Base-by-base conservation (phyloP, 2,797 vertebrate genomes). In the Odontamblyopus lacepedii region DNA sequence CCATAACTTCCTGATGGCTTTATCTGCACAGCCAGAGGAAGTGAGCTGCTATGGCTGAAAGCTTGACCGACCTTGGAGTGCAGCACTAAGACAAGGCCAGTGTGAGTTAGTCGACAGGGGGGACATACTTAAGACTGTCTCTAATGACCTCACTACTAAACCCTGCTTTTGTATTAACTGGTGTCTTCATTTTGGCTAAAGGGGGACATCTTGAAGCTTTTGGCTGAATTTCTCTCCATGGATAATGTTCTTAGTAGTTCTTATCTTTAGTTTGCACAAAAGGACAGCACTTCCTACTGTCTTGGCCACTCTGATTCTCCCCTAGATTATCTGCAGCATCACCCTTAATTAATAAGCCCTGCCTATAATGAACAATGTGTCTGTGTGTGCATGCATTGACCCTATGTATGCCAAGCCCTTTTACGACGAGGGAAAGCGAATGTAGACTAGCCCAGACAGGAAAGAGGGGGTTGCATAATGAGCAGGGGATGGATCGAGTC, bases 61-160 rank as follows among this genome's bases (percentile, higher is more conserved):
- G 3, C 70, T 76, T 64, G 59, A 72, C 74, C 89, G 87, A 89
- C 90, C 89, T 91, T 89, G 87, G 87, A 72, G 82, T 38, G 67
- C 56, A 81, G 71, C 79, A 68, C 67, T 32, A 67, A 74, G 74
- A 78, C 62, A 81, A 64, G 72, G 61, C 73, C 3, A 32, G 73
- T n/a, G 77, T 38, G 50, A 71, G 65, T 79, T 68, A 51, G 69
- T 71, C 35, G 63, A 29, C 57, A 70, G 27, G 56, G 72, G 6
- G 59, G 26, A 70, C 66, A 76, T 13, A 6, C 55, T 26, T 60
- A 60, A 62, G 4, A 62, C 63, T 65, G 30, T n/a, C 69, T n/a
- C 7, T 23, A 35, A 13, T 29, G 19, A 32, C 50, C 2, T 41
- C 59, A 68, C 57, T 48, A 44, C 61, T 11, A 67, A 27, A 70